phyloP scores from a whole-genome alignment of 2,113 vertebrate species.

The Prietella phreatophila region DNA sequence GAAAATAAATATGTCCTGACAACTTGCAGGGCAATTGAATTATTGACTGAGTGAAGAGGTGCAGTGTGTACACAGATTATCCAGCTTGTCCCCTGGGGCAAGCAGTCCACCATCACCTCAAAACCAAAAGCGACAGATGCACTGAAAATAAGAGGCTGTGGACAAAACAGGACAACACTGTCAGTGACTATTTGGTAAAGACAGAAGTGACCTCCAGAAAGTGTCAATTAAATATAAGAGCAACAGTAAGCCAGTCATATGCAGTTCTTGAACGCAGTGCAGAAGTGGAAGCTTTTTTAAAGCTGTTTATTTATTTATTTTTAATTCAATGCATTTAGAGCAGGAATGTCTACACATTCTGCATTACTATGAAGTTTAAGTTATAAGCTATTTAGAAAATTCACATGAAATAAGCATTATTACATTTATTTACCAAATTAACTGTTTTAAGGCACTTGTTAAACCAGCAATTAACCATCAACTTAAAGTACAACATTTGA shows the following conservation, averaged over 20 bases:
- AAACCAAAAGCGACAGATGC: slow-evolving; percentile 19
- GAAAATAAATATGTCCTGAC: slow-evolving; percentile 40
- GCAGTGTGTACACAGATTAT: slow-evolving; percentile 16
- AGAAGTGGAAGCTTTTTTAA: not conserved
- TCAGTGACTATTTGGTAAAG: slow-evolving; percentile 2
- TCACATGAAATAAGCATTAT: not conserved
- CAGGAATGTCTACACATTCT: too few species aligned
- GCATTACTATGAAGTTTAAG: too few species aligned
- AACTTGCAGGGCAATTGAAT: slow-evolving; percentile 49
- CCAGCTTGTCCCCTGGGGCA: not conserved
- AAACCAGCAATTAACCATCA: not conserved
- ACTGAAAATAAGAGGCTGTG: slow-evolving; percentile 4
- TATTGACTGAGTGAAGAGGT: slow-evolving; percentile 38
- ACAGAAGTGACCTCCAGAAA: slow-evolving; percentile 3
- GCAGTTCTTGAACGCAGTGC: not conserved
- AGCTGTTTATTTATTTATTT: not conserved
- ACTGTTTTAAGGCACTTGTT: not conserved
- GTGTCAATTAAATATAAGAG: slow-evolving; percentile 6
- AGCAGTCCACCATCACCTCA: not conserved
- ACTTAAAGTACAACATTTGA: not conserved
- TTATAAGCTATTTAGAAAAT: not conserved
- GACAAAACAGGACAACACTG: slow-evolving; percentile 16
- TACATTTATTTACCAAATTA: not conserved
- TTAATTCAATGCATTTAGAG: not conserved
- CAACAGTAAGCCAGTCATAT: not conserved